phyloP scores from a whole-genome alignment of 2,113 vertebrate genomes.

The Ibidorhyncha struthersii region DNA sequence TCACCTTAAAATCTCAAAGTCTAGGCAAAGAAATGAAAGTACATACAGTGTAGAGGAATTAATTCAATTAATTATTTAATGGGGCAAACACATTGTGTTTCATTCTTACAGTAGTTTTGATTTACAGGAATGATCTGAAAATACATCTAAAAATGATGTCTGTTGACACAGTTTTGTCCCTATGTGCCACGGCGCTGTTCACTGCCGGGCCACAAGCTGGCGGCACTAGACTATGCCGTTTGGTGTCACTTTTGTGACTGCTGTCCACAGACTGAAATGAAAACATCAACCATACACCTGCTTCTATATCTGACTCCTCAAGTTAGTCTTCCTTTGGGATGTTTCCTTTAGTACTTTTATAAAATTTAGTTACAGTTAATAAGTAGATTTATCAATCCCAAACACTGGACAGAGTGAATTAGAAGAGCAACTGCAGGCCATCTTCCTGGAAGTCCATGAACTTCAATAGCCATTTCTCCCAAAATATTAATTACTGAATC shows the following conservation, averaged over 20 bases:
- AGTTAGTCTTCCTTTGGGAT: neutral
- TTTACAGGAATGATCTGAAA: neutral
- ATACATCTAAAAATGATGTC: neutral
- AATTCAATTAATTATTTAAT: neutral
- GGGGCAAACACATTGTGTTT: neutral
- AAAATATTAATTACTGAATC: neutral
- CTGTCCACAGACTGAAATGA: neutral
- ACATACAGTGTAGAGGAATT: neutral
- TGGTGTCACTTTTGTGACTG: neutral
- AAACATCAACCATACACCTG: neutral
- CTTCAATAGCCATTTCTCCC: neutral
- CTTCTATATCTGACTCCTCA: neutral
- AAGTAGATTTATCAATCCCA: neutral
- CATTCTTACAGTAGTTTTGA: neutral
- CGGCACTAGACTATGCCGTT: neutral
- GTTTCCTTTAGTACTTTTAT: neutral
- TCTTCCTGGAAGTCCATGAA: neutral
- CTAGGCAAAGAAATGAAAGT: neutral
- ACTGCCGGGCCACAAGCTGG: neutral
- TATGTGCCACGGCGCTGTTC: neutral
- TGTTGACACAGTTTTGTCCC: too few species aligned
- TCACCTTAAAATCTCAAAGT: neutral
- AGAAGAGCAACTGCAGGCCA: neutral
- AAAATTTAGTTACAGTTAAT: neutral
- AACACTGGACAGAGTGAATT: neutral